Evolutionary conservation across 1,140 invertebrate genomes (phyloP).

Genomic region (Pseudomyrmex gracilis): DNA sequence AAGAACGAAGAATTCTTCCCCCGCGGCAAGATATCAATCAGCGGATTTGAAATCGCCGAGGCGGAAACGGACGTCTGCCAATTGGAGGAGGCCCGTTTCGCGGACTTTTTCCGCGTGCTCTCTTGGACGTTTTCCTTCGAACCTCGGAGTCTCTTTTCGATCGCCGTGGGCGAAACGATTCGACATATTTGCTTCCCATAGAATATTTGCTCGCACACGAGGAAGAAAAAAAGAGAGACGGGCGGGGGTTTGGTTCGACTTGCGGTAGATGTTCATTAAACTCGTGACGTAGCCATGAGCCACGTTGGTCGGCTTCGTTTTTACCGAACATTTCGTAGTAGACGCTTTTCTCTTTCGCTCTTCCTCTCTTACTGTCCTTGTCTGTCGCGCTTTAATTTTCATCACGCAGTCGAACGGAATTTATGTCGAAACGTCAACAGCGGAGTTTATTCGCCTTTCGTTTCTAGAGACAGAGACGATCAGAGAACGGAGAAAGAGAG

Average conservation of each 20-base stretch:
- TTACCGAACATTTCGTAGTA: conserved; percentile 14
- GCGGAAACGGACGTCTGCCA: conserved; percentile 62
- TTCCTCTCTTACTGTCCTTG: conserved; percentile 9
- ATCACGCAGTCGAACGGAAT: conserved; percentile 35
- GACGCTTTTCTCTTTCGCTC: background rate
- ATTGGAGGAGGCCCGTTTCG: conserved; percentile 48
- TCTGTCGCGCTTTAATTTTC: conserved; percentile 46
- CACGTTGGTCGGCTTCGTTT: conserved; percentile 31
- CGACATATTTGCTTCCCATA: conserved; percentile 54
- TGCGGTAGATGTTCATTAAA: conserved; percentile 50
- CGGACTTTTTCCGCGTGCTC: conserved; percentile 45
- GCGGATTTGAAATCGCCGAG: conserved; percentile 55
- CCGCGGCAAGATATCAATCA: conserved; percentile 44
- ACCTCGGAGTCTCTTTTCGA: conserved; percentile 36
- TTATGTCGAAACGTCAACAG: conserved; percentile 42
- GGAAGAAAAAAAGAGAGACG: background rate
- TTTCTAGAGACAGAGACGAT: conserved; percentile 17
- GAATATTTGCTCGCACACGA: conserved; percentile 30
- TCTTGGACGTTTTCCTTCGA: conserved; percentile 60
- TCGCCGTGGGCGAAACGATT: conserved; percentile 62
- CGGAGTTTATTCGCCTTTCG: conserved; percentile 31
- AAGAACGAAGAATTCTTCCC: background rate
- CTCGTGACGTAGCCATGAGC: conserved; percentile 45
- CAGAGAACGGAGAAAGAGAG: background rate
- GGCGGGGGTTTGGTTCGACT: conserved; percentile 21